Evolutionary conservation across 2,113 vertebrate genomes (phyloP), one percentile per base, ranked within the genome.

Genomic region (Myanophis thanlyinensis): DNA sequence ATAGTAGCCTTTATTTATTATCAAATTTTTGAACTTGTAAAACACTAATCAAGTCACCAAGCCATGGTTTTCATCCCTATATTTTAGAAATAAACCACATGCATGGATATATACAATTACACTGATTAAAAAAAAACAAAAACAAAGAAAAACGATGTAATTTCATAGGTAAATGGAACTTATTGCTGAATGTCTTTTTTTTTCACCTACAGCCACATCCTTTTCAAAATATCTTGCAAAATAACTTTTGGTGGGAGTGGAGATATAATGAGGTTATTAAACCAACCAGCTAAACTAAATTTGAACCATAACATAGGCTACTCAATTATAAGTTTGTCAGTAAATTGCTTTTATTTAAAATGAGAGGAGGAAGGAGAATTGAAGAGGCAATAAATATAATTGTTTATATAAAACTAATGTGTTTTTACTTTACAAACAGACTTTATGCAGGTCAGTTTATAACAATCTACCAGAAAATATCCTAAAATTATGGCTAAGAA

Each of bases 281-380:
- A 18, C 73, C 92, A 94, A 27, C 85, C 52, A 94, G 92, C 12
- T 35, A 35, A 35, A 91, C 40, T 94, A 35, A 94, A 40, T 73
- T 23, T 88, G 67, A 94, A 96, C 87, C 52, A 46, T 89, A 22
- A 87, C 3, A 1, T 23, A 94, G 9, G 91, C 54, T 53, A 62
- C 9, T 52, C 40, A 93, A 94, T 94, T 94, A 93, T 47, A 93
- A 89, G 47, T 93, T 95, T 95, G 90, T 88, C 93, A 92, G 93
- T 94, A 94, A 96, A 95, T 92, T 93, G 93, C 92, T 94, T 93
- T 46, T 94, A 59, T 94, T 93, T 89, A 94, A 93, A 35, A 87
- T 92, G 11, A 93, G 80, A 93, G 56, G n/a, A n/a, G 27, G 53
- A 52, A 88, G 5, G 94, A 95, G 94, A n/a, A n/a, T n/a, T n/a